Evolutionary conservation across 2,888 invertebrate species (phyloP).

Genomic region (Hemicrepidius hirtus): DNA sequence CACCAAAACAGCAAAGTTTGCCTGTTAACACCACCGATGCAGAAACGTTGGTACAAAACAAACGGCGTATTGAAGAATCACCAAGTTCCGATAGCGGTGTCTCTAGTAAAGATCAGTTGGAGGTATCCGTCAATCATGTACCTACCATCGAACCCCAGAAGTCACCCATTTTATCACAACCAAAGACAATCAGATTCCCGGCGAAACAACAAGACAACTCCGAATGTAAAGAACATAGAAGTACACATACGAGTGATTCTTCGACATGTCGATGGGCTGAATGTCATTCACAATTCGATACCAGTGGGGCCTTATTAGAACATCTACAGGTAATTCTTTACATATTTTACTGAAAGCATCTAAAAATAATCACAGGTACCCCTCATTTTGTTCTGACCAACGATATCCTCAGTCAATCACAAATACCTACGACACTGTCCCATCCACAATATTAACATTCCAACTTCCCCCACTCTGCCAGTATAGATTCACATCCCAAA

Average conservation of each 20-base stretch:
- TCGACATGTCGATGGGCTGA: constrained; percentile 87
- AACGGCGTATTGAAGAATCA: constrained; percentile 52
- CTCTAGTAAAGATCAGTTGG: constrained; percentile 64
- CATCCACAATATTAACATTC: too few species aligned
- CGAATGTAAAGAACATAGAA: constrained; percentile 65
- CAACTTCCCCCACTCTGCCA: too few species aligned
- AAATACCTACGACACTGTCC: too few species aligned
- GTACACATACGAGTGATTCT: constrained; percentile 65
- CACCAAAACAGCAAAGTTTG: constrained; percentile 48
- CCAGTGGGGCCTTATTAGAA: constrained; percentile 87
- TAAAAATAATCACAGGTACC: too few species aligned
- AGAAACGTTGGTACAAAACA: constrained; percentile 72
- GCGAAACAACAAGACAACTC: constrained; percentile 72
- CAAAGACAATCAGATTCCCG: constrained; percentile 88
- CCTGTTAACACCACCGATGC: constrained; percentile 59
- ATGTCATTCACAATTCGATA: constrained; percentile 86
- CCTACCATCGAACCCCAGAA: constrained; percentile 72
- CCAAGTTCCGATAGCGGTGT: constrained; percentile 69
- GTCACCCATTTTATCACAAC: constrained; percentile 86
- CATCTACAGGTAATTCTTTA: constrained; percentile 86
- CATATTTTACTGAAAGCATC: too few species aligned
- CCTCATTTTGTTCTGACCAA: too few species aligned
- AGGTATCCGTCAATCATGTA: constrained; percentile 65
- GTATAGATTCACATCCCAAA: too few species aligned
- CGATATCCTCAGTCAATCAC: too few species aligned